These are phyloP conservation scores for Fulmarus glacialis DNA, from an alignment of 2,113 vertebrate genomes.

Conservation along the genomic window DNA sequence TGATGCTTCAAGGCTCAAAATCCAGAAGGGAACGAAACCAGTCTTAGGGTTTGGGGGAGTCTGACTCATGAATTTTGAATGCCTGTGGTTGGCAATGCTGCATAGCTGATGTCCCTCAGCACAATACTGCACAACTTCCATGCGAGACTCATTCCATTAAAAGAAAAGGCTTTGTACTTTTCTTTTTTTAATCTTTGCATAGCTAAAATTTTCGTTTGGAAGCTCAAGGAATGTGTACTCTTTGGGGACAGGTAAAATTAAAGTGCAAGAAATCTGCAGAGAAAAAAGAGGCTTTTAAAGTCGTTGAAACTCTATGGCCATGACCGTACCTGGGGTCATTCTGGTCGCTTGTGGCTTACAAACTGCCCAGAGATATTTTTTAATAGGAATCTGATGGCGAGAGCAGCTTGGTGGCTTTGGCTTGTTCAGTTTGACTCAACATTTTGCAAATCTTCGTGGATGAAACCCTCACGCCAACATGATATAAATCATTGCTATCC, in stretches of 20 bases:
- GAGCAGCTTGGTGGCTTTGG: background rate
- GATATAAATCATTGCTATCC: background rate
- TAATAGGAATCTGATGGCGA: background rate
- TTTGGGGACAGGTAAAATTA: background rate
- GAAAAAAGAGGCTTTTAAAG: background rate
- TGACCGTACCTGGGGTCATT: background rate
- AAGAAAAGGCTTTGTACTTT: constrained; percentile 18
- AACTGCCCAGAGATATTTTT: background rate
- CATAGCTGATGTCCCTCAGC: constrained; percentile 43
- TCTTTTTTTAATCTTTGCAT: background rate
- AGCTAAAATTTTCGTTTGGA: background rate
- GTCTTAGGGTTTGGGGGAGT: constrained; percentile 35
- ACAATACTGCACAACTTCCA: constrained; percentile 20
- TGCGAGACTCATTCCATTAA: background rate
- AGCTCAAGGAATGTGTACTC: background rate
- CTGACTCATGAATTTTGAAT: constrained; percentile 51
- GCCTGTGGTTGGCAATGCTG: constrained; percentile 48
- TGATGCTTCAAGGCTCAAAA: background rate
- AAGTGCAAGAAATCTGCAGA: background rate
- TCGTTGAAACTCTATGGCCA: background rate
- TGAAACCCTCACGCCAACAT: background rate
- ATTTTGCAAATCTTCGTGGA: background rate
- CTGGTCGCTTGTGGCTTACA: background rate
- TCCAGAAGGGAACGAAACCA: constrained; percentile 33
- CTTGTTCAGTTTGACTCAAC: background rate